Conservation (phyloP, 2,888 invertebrate genomes). For the Nomada goodeniana region DNA sequence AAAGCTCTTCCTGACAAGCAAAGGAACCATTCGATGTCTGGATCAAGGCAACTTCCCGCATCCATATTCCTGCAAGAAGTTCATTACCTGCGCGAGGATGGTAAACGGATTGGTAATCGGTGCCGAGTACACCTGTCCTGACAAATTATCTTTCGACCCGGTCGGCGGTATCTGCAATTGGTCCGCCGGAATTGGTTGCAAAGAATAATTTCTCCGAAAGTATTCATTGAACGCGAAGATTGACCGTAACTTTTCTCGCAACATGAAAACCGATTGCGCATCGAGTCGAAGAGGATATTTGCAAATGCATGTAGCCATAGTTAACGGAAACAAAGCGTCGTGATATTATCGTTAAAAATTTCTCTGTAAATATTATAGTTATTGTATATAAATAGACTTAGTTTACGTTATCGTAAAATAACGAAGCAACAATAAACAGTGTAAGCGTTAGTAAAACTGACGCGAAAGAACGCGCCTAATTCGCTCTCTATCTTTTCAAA, state of each 20-base stretch:
- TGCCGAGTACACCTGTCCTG: constrained; percentile 95
- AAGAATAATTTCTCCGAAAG: constrained; percentile 83
- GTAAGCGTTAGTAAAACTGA: constrained; percentile 37
- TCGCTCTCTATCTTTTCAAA: not conserved
- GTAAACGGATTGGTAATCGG: constrained; percentile 92
- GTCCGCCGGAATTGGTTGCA: constrained; percentile 92
- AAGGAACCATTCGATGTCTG: constrained; percentile 91
- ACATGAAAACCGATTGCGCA: not conserved
- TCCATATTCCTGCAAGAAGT: constrained; percentile 95
- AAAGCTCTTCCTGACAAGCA: constrained; percentile 86
- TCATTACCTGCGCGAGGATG: constrained; percentile 94
- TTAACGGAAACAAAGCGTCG: constrained; percentile 68
- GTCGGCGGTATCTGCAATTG: constrained; percentile 96
- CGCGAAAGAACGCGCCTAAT: constrained; percentile 18
- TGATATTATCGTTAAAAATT: constrained; percentile 78
- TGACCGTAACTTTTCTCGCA: not conserved
- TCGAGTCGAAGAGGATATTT: not conserved
- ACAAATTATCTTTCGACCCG: constrained; percentile 94
- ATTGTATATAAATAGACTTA: constrained; percentile 69
- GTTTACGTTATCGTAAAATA: constrained; percentile 37
- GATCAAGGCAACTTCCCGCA: constrained; percentile 97
- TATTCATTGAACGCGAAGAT: not conserved
- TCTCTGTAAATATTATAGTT: constrained; percentile 68
- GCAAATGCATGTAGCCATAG: constrained; percentile 50
- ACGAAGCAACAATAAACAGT: constrained; percentile 30